A percentile compares a stretch with the other conserved stretches of the same genome.
Conservation (phyloP, 30 jellyfish, hydroid and myxozoan genomes). For the Sanderia malayensis region DNA sequence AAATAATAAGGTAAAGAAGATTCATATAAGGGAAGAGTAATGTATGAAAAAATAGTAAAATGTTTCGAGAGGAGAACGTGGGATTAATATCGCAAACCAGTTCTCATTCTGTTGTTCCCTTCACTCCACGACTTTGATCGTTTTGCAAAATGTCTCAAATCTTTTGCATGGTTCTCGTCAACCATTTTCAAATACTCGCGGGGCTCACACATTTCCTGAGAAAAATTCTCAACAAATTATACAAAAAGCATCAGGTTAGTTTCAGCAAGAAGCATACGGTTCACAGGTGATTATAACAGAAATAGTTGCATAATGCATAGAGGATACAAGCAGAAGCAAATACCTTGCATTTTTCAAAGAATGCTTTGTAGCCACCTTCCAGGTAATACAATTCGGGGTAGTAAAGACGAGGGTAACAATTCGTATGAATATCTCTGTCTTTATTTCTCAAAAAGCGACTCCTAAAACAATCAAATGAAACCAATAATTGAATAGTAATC, state of each 20-base stretch:
- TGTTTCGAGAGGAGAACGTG: too few species aligned
- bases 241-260: too few species aligned
- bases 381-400: constrained; percentile 95
- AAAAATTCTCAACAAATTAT: too few species aligned
- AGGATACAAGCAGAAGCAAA: too few species aligned
- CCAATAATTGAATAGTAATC: too few species aligned
- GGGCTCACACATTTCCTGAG: constrained; percentile 85
- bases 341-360: constrained; percentile 67
- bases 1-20: too few species aligned
- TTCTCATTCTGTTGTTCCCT: constrained; percentile 64
- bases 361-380: constrained; percentile 96
- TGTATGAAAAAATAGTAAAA: too few species aligned
- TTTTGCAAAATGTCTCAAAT: constrained; percentile 70
- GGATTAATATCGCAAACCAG: constrained; percentile 78
- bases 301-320: too few species aligned
- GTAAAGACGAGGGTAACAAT: constrained; percentile 81
- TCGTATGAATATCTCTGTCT: constrained; percentile 90
- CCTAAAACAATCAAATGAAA: too few species aligned
- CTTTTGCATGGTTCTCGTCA: constrained; percentile 69
- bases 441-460: constrained; percentile 88
- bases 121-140: constrained; percentile 95
- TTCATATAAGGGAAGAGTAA: too few species aligned
- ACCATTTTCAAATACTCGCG: constrained; percentile 71
- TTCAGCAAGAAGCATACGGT: too few species aligned
- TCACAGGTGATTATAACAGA: too few species aligned